Evolutionary conservation across 2,888 invertebrate species (phyloP).

Genomic region (Seladonia tumulorum): DNA sequence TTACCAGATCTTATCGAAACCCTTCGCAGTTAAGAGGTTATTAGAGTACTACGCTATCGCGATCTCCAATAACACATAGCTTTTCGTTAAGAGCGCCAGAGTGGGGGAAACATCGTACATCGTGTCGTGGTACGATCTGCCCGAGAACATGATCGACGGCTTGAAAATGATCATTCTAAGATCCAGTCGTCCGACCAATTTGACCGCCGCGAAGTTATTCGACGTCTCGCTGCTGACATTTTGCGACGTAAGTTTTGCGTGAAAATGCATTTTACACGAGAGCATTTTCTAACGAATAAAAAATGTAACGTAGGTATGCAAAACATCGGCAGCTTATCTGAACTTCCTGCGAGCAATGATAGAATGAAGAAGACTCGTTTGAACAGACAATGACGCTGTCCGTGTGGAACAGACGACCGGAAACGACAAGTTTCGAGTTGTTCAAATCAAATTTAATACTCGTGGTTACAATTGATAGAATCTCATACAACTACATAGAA

Average conservation of each 20-base stretch:
- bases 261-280: not conserved
- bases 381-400: not conserved
- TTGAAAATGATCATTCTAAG: conserved; percentile 70
- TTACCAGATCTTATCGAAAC: conserved; percentile 1
- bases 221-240: conserved; percentile 74
- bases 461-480: not conserved
- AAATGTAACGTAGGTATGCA: conserved; percentile 54
- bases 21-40: not conserved
- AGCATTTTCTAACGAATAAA: not conserved
- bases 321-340: conserved; percentile 67
- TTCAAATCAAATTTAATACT: not conserved
- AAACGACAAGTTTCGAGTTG: not conserved
- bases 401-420: not conserved
- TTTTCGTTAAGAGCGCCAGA: conserved; percentile 59
- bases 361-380: conserved; percentile 7
- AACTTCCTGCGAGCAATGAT: conserved; percentile 62
- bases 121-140: conserved; percentile 73
- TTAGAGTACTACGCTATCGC: not conserved
- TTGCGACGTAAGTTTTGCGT: conserved; percentile 66
- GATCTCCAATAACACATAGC: not conserved
- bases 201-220: conserved; percentile 74
- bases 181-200: conserved; percentile 64
- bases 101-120: conserved; percentile 70
- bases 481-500: not conserved
- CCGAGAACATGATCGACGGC: conserved; percentile 57